A percentile compares a stretch with the other conserved stretches of the same genome.
These are phyloP conservation scores for Tyria jacobaeae DNA, from an alignment of 2,888 invertebrate genomes.

Conservation along the genomic window DNA sequence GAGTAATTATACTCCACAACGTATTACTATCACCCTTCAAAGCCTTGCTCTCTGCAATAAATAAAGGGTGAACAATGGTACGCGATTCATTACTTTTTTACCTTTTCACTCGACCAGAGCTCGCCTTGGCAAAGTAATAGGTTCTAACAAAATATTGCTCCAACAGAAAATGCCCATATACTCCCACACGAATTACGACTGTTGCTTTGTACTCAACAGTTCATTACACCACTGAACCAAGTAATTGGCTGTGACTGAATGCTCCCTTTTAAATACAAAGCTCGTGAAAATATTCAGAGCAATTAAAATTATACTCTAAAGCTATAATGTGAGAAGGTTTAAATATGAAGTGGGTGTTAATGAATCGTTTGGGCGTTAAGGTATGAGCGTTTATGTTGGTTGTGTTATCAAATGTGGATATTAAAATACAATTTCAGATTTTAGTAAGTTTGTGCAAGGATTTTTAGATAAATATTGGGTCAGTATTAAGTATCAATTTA, in stretches of 20 bases:
- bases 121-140: conserved; percentile 12
- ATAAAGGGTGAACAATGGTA: conserved; percentile 4
- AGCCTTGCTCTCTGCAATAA: conserved; percentile 1
- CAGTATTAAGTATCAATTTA: too few relatives aligned
- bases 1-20: not conserved
- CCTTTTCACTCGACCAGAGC: conserved; percentile 5
- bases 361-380: not conserved
- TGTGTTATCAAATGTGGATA: not conserved
- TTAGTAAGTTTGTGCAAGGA: not conserved
- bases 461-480: too few relatives aligned
- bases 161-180: conserved; percentile 25
- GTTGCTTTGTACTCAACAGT: conserved; percentile 31
- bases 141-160: conserved; percentile 32
- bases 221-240: conserved; percentile 26
- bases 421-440: not conserved
- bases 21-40: not conserved
- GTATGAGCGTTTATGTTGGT: not conserved
- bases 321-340: conserved; percentile 25
- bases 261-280: conserved; percentile 29
- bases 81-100: conserved; percentile 13
- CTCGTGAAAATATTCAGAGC: conserved; percentile 7
- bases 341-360: conserved; percentile 9
- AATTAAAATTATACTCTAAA: conserved; percentile 28
- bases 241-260: conserved; percentile 39
- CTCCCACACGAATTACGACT: conserved; percentile 22